phyloP scores from a whole-genome alignment of 2,888 invertebrate genomes.

The Tachina grossa region DNA sequence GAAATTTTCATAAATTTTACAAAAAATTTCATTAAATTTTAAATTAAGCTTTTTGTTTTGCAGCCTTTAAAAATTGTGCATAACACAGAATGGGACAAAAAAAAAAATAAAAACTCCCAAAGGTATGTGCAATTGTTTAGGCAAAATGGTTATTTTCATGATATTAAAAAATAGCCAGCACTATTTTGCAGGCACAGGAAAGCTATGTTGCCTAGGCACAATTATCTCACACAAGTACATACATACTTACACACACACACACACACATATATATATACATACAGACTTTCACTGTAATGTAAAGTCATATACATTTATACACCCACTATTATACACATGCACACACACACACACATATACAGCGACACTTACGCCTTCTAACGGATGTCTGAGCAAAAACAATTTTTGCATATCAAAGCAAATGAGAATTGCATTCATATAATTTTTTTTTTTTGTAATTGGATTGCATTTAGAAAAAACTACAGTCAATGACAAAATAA shows the following conservation, averaged over 20 bases:
- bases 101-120: slow-evolving; percentile 1
- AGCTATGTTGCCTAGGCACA: background rate
- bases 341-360: background rate
- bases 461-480: background rate
- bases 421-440: slow-evolving; percentile 61
- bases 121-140: background rate
- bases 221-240: background rate
- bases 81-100: slow-evolving; percentile 5
- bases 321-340: background rate
- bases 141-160: slow-evolving; percentile 34
- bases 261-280: background rate
- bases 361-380: slow-evolving; percentile 18
- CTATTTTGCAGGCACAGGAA: background rate
- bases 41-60: background rate
- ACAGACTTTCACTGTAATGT: background rate
- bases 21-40: background rate
- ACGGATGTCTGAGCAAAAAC: slow-evolving; percentile 61
- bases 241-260: background rate
- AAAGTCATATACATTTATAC: background rate
- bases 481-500: slow-evolving; percentile 3
- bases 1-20: too few relatives aligned
- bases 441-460: background rate
- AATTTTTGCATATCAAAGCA: slow-evolving; percentile 67
- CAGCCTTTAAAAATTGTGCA: background rate
- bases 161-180: slow-evolving; percentile 7